Base-by-base conservation (phyloP, 2,888 invertebrate species). In the Byasa hedistus region DNA sequence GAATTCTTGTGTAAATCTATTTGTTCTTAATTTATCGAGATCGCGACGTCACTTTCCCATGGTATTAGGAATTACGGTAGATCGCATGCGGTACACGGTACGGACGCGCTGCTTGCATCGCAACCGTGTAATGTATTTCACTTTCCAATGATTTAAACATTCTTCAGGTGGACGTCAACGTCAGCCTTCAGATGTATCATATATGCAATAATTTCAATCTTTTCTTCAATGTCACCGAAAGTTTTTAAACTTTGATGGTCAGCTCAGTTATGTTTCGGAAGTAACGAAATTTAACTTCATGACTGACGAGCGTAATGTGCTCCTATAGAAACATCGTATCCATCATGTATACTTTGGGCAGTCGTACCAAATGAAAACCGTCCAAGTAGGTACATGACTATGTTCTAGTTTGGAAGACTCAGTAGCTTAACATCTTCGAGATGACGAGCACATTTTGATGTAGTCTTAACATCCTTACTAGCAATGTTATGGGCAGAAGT, bases 81-180 rank as follows among this genome's bases (percentile, higher is more conserved):
- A 64, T 64, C 19, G 59, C 67, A 64, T 67, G 63, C 63, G 27
- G 19, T 19, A 39, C 67, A 64, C 56, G 48, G 59, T 44, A 32
- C 23, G 51, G 23, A 59, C 39, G 52, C 32, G 66, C 52, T 39
- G 54, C 32, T 55, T n/a, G 61, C 64, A 63, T 63, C 17, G 44
- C 55, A 59, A 58, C 58, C n/a, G 12, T 51, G 57, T 27, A 44
- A 21, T 15, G 44, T 62, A 59, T 58, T 67, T 63, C 63, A 67
- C 67, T 67, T 67, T 67, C 67, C 63, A 64, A 64, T 57, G 55
- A 67, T 58, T 67, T 67, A 67, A 59, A 64, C 51, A 64, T 67
- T 56, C 58, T 54, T 62, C 32, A 39, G 44, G 57, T 36, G 44
- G 3, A 61, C 54, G 56, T 44, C 8, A 24, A 63, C 54, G 27